Conservation (phyloP, 2,113 vertebrate species). For the Heliornis fulica region DNA sequence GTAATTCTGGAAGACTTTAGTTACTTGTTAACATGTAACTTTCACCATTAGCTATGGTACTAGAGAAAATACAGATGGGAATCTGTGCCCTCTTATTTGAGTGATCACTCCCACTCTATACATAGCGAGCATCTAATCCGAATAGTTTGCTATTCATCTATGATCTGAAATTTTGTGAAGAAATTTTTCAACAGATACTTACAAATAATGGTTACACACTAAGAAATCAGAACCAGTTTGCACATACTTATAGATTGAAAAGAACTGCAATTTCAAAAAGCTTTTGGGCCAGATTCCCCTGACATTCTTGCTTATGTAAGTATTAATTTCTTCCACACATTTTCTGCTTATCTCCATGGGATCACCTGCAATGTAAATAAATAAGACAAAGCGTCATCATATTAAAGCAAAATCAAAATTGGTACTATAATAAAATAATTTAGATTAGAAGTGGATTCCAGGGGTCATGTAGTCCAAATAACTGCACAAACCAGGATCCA, state of each 20-base stretch:
- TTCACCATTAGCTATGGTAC: background rate
- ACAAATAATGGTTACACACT: background rate
- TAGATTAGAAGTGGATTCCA: background rate
- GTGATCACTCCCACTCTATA: background rate
- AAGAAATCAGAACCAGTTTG: background rate
- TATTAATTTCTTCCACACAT: background rate
- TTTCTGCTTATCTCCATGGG: background rate
- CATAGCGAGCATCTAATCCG: background rate
- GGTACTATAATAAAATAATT: background rate
- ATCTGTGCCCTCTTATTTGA: background rate
- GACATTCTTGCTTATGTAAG: background rate
- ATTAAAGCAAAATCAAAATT: background rate
- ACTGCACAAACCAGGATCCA: background rate
- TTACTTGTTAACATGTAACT: background rate
- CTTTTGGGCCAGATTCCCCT: background rate
- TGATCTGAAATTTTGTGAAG: background rate
- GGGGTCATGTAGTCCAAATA: background rate
- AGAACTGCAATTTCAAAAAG: background rate
- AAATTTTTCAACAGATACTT: background rate
- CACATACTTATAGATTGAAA: background rate
- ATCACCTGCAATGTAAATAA: background rate
- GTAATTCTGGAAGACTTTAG: background rate
- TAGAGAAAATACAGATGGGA: background rate
- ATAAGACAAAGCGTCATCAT: background rate
- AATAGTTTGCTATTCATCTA: background rate